Evolutionary conservation across 2,113 vertebrate genomes (phyloP), one percentile per base, ranked within the genome.

Genomic region (Patagioenas fasciata): DNA sequence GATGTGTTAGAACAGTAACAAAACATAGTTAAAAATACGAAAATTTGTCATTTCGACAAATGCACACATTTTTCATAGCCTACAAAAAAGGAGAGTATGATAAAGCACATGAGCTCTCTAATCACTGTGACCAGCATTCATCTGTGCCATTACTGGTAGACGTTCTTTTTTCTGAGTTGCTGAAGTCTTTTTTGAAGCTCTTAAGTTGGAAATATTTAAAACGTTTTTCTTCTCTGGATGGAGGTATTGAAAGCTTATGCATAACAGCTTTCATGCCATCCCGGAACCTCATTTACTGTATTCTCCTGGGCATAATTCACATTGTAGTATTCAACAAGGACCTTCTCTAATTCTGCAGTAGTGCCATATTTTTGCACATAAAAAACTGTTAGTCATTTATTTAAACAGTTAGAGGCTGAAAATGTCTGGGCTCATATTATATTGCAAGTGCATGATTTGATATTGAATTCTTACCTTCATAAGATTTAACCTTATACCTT

Each of bases 401-500:
- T 85, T 95, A 83, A 97, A 74, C 61, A 85, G 62, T 89, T 95
- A 85, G 54, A 81, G 80, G 26, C 40, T 95, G 77, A 95, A 95
- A 96, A 89, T 88, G 29, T 79, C 64, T 81, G 40, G 44, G 14
- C 38, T 88, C 16, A 57, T 85, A 85, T 98, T 95, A 94, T 95
- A 91, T 93, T 89, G 82, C 57, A 80, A 92, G 50, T 54, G 14
- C 17, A 56, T 91, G 75, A 88, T 93, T 91, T 93, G 48, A 62
- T 96, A 82, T 64, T 82, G 90, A 96, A 64, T 80, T 95, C 93
- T 61, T 80, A 79, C 80, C 72, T 96, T 95, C 67, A 53, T 85
- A 85, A 92, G 88, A 97, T 94, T 97, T 95, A 97, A 97, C 84
- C 88, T 96, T 86, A 86, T 88, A 54, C 73, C 54, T 89, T 91